Evolutionary conservation across 1,140 invertebrate genomes (phyloP).

Genomic region (Saxidomus purpurata): DNA sequence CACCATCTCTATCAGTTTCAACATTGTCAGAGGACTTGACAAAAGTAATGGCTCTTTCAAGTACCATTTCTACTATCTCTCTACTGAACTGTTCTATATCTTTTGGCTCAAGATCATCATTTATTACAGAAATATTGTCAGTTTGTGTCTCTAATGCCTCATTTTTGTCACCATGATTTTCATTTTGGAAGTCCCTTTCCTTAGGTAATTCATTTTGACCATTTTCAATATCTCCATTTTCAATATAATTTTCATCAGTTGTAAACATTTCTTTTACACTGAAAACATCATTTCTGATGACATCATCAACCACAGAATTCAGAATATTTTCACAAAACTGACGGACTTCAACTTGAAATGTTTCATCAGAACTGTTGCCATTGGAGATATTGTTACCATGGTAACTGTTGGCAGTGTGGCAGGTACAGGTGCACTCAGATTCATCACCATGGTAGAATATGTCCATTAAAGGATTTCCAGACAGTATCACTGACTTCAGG

Average conservation of each 20-base stretch:
- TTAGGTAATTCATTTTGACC: neutral
- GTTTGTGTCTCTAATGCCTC: neutral
- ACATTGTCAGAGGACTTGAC: neutral
- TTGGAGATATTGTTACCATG: neutral
- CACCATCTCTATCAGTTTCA: neutral
- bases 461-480: constrained; percentile 77
- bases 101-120: neutral
- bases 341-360: neutral
- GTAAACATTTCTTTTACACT: neutral
- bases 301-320: neutral
- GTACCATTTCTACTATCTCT: neutral
- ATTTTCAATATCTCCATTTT: neutral
- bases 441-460: constrained; percentile 67
- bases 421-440: neutral
- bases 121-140: neutral
- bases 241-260: neutral
- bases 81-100: neutral
- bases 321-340: constrained; percentile 25
- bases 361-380: neutral
- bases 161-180: neutral
- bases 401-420: neutral
- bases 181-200: neutral
- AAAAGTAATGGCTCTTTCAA: neutral
- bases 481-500: constrained; percentile 74
- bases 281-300: neutral